Evolutionary conservation across 2,888 invertebrate species (phyloP).

Genomic region (Amitus sp.): DNA sequence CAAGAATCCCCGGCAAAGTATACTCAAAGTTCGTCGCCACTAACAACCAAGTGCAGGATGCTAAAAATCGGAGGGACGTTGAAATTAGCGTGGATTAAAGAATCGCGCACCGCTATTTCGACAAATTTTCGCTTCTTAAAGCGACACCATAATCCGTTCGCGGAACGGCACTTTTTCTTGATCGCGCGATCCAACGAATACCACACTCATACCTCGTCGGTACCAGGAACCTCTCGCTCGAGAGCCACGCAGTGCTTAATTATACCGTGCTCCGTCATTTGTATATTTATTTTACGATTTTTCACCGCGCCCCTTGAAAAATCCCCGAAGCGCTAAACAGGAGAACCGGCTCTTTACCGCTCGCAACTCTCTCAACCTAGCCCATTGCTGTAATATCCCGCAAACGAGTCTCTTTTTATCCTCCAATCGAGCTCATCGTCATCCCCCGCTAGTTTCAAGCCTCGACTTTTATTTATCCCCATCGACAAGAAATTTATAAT

Average conservation of each 20-base stretch:
- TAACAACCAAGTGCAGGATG: not conserved
- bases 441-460: too few relatives aligned
- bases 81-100: not conserved
- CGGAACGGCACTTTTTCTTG: not conserved
- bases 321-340: conserved; percentile 47
- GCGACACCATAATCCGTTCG: not conserved
- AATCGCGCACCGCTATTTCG: not conserved
- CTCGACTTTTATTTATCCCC: too few relatives aligned
- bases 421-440: too few relatives aligned
- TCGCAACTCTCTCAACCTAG: not conserved
- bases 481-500: too few relatives aligned
- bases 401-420: too few relatives aligned
- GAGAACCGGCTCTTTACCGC: conserved; percentile 52
- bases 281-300: too few relatives aligned
- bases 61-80: not conserved
- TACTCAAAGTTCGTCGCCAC: not conserved
- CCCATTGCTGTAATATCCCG: too few relatives aligned
- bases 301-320: conserved; percentile 27
- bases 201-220: conserved; percentile 26
- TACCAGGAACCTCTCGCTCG: conserved; percentile 22
- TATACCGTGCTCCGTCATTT: too few relatives aligned
- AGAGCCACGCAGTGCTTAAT: conserved; percentile 36
- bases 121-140: not conserved
- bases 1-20: not conserved
- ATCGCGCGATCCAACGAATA: conserved; percentile 1